Percentiles rank a stretch among this genome's conserved stretches.
phyloP scores from a whole-genome alignment of 2,888 invertebrate species.

The Xanthorhoe spadicearia region DNA sequence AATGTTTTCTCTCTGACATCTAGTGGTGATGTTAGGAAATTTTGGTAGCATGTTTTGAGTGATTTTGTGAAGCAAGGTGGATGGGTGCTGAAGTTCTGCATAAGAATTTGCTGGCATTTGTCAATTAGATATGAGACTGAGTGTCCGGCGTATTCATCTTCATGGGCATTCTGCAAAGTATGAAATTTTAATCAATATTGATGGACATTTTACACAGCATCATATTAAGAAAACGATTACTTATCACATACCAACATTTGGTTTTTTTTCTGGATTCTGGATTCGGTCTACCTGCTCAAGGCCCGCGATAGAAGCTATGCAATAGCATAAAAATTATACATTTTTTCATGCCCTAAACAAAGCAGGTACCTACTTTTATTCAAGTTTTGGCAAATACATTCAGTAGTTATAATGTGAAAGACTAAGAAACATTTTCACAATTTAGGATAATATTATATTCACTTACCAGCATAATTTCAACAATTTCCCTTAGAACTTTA shows the following conservation, averaged over 20 bases:
- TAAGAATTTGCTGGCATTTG: slow-evolving; percentile 68
- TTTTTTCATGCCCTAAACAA: no score
- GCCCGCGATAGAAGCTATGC: no score
- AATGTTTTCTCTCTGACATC: slow-evolving; percentile 64
- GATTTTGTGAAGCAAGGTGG: slow-evolving; percentile 66
- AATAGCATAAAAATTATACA: no score
- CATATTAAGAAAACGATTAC: no score
- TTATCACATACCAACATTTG: no score
- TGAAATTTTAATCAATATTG: background rate
- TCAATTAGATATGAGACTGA: slow-evolving; percentile 60
- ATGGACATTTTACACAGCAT: background rate
- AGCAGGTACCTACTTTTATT: no score
- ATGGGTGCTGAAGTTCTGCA: slow-evolving; percentile 68
- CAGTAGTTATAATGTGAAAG: no score
- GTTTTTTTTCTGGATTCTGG: no score
- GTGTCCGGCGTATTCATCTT: slow-evolving; percentile 61
- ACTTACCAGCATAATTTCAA: slow-evolving; percentile 78
- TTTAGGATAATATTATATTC: slow-evolving; percentile 1
- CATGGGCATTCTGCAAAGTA: slow-evolving; percentile 76
- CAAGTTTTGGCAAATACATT: no score
- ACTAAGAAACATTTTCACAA: no score
- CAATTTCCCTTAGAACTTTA: slow-evolving; percentile 66
- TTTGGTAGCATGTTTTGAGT: slow-evolving; percentile 65
- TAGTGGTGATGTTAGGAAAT: slow-evolving; percentile 70
- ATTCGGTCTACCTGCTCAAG: no score